Evolutionary conservation across 2,797 vertebrate species (phyloP).

Genomic region (Phalloptychus januarius): DNA sequence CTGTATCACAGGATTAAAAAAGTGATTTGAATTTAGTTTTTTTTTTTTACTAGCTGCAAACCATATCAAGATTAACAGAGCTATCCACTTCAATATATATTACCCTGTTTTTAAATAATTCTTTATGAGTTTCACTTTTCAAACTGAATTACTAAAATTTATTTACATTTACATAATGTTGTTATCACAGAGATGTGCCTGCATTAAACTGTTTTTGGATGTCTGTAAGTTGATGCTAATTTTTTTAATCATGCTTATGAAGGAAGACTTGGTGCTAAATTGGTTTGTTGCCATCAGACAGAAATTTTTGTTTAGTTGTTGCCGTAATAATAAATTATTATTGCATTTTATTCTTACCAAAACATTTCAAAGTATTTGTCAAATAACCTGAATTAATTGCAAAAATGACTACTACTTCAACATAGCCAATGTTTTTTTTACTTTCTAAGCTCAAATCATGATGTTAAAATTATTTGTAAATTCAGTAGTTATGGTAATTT

Average conservation of each 20-base stretch:
- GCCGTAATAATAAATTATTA: background rate
- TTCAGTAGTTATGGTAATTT: background rate
- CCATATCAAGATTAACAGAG: background rate
- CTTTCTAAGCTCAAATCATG: background rate
- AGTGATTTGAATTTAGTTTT: background rate
- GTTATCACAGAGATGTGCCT: background rate
- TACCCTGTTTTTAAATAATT: background rate
- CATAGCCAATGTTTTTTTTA: background rate
- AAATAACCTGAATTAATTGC: background rate
- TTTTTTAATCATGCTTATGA: background rate
- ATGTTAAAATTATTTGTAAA: background rate
- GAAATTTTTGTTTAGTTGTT: background rate
- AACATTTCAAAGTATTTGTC: too few relatives aligned
- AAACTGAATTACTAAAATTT: background rate
- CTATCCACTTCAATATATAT: background rate
- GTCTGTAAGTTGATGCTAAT: background rate
- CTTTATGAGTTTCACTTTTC: background rate
- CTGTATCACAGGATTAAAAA: background rate
- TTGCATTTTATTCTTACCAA: background rate
- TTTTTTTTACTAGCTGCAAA: background rate
- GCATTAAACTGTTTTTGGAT: background rate
- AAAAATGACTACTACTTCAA: background rate
- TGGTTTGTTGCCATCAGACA: background rate
- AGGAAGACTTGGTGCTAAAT: background rate
- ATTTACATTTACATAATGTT: background rate